Evolutionary conservation across 2,888 invertebrate genomes (phyloP).

Genomic region (Leptopilina drosophilae): DNA sequence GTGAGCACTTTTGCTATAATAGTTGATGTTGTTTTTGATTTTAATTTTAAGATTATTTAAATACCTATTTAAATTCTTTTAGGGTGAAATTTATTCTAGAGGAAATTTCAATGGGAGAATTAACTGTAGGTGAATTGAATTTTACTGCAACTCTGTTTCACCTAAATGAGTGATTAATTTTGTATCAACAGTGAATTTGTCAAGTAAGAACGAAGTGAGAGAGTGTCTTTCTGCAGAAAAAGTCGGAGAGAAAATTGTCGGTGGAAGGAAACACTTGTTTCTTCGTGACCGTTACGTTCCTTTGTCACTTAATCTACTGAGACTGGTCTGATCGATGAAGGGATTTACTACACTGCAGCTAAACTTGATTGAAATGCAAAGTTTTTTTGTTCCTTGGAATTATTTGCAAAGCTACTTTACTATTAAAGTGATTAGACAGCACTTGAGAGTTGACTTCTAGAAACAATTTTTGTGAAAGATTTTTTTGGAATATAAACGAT

Average conservation of each 20-base stretch:
- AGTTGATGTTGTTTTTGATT: too few species aligned
- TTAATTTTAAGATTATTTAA: too few species aligned
- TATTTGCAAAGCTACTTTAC: background rate
- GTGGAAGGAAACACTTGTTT: background rate
- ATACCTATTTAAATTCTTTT: too few species aligned
- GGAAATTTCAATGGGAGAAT: background rate
- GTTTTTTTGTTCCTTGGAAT: background rate
- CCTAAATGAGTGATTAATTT: background rate
- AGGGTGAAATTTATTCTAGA: too few species aligned
- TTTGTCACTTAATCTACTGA: slow-evolving; percentile 21
- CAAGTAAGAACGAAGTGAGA: background rate
- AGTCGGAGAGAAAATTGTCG: slow-evolving; percentile 15
- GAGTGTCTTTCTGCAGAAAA: background rate
- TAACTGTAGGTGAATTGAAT: background rate
- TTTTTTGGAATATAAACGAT: too few species aligned
- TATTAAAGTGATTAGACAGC: background rate
- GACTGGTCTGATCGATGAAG: slow-evolving; percentile 24
- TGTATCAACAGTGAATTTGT: background rate
- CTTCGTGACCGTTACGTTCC: slow-evolving; percentile 21
- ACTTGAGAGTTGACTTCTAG: too few species aligned
- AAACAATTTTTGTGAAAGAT: too few species aligned
- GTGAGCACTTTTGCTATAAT: too few species aligned
- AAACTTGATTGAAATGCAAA: slow-evolving; percentile 24
- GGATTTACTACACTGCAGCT: slow-evolving; percentile 26
- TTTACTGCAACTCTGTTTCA: background rate